A percentile compares a stretch with the other conserved stretches of the same genome.
Conservation (phyloP, 2,113 vertebrate genomes). For the Poeciliopsis occidentalis region DNA sequence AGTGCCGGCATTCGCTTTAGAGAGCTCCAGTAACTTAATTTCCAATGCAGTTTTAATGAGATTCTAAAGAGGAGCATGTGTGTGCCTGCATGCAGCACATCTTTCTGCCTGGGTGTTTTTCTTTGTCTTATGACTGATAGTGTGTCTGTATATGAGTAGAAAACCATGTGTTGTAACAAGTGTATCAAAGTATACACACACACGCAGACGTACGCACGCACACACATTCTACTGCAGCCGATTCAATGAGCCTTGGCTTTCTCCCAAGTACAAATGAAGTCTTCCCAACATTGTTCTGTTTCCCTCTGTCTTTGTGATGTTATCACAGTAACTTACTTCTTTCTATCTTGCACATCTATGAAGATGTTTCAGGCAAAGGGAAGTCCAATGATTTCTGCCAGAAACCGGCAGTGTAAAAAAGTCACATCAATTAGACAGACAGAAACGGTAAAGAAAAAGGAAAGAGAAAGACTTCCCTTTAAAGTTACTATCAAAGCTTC, state of each 20-base stretch:
- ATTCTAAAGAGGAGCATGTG: slow-evolving; percentile 47
- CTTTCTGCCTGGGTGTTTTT: slow-evolving; percentile 2
- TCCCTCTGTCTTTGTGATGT: slow-evolving; percentile 41
- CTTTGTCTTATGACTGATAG: slow-evolving; percentile 14
- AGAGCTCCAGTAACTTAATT: slow-evolving; percentile 37
- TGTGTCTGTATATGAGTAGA: slow-evolving; percentile 15
- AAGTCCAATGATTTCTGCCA: not conserved
- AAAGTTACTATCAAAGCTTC: slow-evolving; percentile 31
- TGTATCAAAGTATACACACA: slow-evolving; percentile 15
- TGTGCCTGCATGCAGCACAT: slow-evolving; percentile 17
- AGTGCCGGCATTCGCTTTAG: slow-evolving; percentile 5
- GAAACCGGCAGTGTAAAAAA: slow-evolving; percentile 10
- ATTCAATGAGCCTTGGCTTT: slow-evolving; percentile 46
- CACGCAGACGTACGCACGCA: not conserved
- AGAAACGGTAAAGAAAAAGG: slow-evolving; percentile 1
- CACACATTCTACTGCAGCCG: slow-evolving; percentile 19
- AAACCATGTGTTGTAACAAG: slow-evolving; percentile 27
- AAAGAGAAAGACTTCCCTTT: not conserved
- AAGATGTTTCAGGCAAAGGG: not conserved
- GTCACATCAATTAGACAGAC: not conserved
- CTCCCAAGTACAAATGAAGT: slow-evolving; percentile 69
- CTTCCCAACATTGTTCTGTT: slow-evolving; percentile 50
- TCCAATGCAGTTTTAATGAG: slow-evolving; percentile 27
- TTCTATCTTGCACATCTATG: slow-evolving; percentile 6
- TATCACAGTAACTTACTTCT: slow-evolving; percentile 49